Conservation (phyloP, 2,113 vertebrate species). For the Trematocara zebra region DNA sequence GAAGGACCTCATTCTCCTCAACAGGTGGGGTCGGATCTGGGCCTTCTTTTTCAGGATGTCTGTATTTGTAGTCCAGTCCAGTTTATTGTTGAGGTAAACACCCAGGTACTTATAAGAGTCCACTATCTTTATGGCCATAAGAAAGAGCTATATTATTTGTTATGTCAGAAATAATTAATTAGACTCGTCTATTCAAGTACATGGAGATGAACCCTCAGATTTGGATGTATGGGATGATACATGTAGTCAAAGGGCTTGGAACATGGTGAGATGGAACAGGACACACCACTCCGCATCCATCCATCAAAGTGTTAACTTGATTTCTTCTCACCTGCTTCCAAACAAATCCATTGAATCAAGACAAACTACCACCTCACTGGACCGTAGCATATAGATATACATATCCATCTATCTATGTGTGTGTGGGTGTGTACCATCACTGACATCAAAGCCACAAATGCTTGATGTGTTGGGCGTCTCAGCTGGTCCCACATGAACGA, state of each 20-base stretch:
- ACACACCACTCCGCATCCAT: constrained; percentile 24
- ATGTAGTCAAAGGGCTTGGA: constrained; percentile 34
- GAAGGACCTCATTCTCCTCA: too few relatives aligned
- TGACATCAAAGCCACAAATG: constrained; percentile 4
- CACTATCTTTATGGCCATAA: constrained; percentile 12
- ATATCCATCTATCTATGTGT: not conserved
- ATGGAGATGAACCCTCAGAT: not conserved
- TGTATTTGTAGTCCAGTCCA: too few relatives aligned
- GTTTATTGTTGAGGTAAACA: too few relatives aligned
- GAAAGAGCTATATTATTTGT: constrained; percentile 33
- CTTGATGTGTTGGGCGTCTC: constrained; percentile 12
- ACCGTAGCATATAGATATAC: not conserved
- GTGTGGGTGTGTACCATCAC: not conserved
- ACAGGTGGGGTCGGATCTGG: too few relatives aligned
- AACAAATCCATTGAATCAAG: not conserved
- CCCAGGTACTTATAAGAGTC: too few relatives aligned
- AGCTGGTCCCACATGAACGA: constrained; percentile 22
- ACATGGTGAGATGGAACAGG: constrained; percentile 29
- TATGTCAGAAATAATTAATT: constrained; percentile 35
- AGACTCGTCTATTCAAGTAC: not conserved
- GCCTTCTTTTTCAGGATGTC: too few relatives aligned
- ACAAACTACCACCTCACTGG: not conserved
- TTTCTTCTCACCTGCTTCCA: constrained; percentile 5
- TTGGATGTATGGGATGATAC: constrained; percentile 31
- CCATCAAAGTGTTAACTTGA: constrained; percentile 42